These are phyloP conservation scores for Laspeyria flexula DNA, from an alignment of 2,888 invertebrate genomes.

Conservation along the genomic window DNA sequence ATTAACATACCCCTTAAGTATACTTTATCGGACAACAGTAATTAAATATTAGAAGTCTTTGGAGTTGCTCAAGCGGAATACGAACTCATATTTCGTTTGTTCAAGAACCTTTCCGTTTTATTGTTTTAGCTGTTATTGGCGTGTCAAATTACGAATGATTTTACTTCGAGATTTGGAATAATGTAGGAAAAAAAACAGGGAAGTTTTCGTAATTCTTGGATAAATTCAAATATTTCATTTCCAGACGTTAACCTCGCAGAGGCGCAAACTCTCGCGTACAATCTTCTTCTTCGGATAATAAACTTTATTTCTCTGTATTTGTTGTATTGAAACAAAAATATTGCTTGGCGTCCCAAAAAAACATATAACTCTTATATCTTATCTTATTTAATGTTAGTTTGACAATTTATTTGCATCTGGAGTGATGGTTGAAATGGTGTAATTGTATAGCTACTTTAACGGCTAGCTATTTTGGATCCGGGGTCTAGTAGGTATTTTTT, in stretches of 20 bases:
- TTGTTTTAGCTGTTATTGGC: constrained; percentile 12
- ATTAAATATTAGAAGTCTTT: constrained; percentile 59
- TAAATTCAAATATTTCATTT: constrained; percentile 38
- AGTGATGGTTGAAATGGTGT: too few relatives aligned
- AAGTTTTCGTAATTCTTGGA: constrained; percentile 28
- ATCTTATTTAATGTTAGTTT: too few relatives aligned
- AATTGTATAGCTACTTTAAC: too few relatives aligned
- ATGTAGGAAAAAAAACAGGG: constrained; percentile 17
- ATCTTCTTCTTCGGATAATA: constrained; percentile 25
- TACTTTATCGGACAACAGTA: constrained; percentile 60
- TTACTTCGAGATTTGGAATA: constrained; percentile 16
- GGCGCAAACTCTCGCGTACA: constrained; percentile 27
- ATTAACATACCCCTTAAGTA: constrained; percentile 67
- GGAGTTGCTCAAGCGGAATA: constrained; percentile 21
- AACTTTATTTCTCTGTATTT: constrained; percentile 27
- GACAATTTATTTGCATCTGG: too few relatives aligned
- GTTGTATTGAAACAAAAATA: constrained; percentile 21
- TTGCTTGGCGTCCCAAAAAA: constrained; percentile 9
- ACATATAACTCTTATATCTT: background rate
- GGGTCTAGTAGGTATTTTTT: too few relatives aligned
- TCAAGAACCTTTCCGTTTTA: constrained; percentile 17
- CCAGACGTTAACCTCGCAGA: constrained; percentile 26
- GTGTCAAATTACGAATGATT: constrained; percentile 26
- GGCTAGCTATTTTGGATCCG: too few relatives aligned
- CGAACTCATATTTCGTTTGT: constrained; percentile 6